Conservation (phyloP, 1,140 invertebrate genomes). For the Drosophila pseudoobscura region DNA sequence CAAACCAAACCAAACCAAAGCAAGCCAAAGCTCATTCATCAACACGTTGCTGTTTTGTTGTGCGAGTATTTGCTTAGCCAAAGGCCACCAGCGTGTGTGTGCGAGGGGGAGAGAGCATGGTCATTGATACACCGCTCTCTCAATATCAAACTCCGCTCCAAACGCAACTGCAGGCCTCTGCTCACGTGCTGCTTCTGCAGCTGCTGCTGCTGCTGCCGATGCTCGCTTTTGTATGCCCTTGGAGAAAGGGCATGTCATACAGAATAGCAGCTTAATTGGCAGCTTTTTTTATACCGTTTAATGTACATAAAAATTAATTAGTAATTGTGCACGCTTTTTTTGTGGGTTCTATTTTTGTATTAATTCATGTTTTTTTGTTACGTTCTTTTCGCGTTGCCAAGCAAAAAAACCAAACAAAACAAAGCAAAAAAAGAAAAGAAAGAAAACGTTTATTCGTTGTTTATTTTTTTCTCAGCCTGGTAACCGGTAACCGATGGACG, state of each 20-base stretch:
- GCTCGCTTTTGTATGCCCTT: conserved; percentile 22
- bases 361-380: conserved; percentile 17
- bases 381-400: conserved; percentile 50
- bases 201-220: conserved; percentile 37
- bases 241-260: too few species aligned
- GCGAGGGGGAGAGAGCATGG: conserved; percentile 2
- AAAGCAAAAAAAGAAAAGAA: neutral
- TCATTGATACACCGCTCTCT: conserved; percentile 41
- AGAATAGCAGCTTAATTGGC: too few species aligned
- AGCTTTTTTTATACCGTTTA: neutral
- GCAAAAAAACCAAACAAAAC: conserved; percentile 35
- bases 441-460: conserved; percentile 37
- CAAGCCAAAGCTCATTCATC: conserved; percentile 65
- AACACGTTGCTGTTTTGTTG: conserved; percentile 57
- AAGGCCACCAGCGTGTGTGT: conserved; percentile 21
- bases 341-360: conserved; percentile 36
- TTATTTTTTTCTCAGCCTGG: conserved; percentile 44
- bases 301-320: conserved; percentile 35
- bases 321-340: conserved; percentile 43
- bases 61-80: conserved; percentile 36
- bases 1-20: neutral
- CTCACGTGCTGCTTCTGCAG: conserved; percentile 42
- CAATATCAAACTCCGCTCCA: neutral
- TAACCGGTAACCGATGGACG: conserved; percentile 35
- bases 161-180: neutral